Conservation (phyloP, 2,113 vertebrate genomes). For the Pantherophis guttatus region DNA sequence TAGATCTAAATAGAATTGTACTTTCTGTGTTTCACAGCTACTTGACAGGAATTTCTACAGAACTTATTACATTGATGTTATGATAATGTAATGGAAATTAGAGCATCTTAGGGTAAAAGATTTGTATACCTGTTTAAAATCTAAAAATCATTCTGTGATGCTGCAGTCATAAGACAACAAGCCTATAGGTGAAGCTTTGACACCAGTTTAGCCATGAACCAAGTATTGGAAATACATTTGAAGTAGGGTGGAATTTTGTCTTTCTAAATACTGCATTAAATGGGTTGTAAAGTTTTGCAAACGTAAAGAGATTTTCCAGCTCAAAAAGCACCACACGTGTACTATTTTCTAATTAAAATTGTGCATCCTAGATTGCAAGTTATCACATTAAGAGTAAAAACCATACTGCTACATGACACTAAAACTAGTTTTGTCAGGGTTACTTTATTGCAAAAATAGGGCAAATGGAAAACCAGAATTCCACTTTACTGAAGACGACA, state of each 20-base stretch:
- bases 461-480: background rate
- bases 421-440: background rate
- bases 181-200: background rate
- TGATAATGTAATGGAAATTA: background rate
- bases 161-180: background rate
- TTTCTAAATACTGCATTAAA: background rate
- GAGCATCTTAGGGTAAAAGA: background rate
- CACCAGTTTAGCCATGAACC: background rate
- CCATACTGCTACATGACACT: background rate
- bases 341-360: background rate
- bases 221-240: background rate
- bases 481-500: background rate
- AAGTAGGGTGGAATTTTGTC: background rate
- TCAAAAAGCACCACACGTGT: background rate
- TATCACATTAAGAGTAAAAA: background rate
- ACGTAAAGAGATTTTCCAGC: background rate
- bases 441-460: background rate
- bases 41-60: background rate
- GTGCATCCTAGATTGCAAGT: background rate
- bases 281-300: background rate
- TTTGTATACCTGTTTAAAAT: background rate
- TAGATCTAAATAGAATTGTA: background rate
- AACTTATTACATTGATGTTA: background rate
- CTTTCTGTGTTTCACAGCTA: background rate
- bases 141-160: background rate